A percentile compares a stretch with the other conserved stretches of the same genome.
These are phyloP conservation scores for Engraulis encrasicolus DNA, from an alignment of 2,113 vertebrate genomes.

Conservation along the genomic window DNA sequence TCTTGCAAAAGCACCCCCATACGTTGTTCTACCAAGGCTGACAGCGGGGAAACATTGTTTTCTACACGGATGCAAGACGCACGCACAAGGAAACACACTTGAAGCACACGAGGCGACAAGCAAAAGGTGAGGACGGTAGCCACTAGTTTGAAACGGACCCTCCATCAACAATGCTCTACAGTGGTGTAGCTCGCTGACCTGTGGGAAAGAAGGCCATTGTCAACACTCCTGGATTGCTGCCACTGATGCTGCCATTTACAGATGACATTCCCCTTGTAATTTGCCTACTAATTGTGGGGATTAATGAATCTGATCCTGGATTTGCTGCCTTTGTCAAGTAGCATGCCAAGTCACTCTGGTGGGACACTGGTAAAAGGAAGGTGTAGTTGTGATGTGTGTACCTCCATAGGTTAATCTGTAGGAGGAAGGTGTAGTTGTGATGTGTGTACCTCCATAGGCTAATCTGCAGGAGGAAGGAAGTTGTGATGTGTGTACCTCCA, in stretches of 20 bases:
- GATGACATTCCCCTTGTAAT: conserved; percentile 16
- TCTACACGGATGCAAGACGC: too few species aligned
- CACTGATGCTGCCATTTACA: conserved; percentile 12
- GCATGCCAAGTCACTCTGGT: background rate
- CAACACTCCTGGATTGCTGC: too few species aligned
- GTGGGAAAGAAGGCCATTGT: conserved; percentile 54
- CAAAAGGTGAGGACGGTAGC: too few species aligned
- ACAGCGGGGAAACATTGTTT: too few species aligned
- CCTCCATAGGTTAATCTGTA: background rate
- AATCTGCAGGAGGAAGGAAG: background rate
- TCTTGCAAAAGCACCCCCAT: too few species aligned
- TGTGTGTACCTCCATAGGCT: background rate
- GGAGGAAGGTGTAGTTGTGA: too few species aligned
- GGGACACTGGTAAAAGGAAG: background rate
- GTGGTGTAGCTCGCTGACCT: background rate
- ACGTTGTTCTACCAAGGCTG: too few species aligned
- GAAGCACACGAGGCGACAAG: too few species aligned
- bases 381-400: too few species aligned
- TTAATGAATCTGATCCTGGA: conserved; percentile 9
- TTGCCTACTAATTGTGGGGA: conserved; percentile 7
- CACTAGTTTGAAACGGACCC: too few species aligned
- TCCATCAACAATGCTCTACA: background rate
- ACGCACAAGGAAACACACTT: too few species aligned
- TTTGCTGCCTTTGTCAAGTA: conserved; percentile 11
- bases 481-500: too few species aligned